Evolutionary conservation across 2,113 vertebrate genomes (phyloP), one percentile per base, ranked within the genome.

Genomic region (Sorex araneus): DNA sequence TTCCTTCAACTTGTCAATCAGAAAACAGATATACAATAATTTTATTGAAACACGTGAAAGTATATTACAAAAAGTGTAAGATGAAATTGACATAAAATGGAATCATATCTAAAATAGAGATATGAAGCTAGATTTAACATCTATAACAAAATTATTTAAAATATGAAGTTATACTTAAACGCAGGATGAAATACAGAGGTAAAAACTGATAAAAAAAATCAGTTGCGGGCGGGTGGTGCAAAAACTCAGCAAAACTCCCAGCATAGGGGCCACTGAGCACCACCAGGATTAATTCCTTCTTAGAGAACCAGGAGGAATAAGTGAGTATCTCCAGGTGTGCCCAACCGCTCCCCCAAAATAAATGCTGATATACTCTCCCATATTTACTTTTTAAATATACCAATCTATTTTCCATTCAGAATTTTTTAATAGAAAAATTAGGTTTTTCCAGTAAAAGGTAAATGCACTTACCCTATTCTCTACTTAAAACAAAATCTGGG

Each of bases 1-100:
- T 92, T 95, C 87, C 93, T 80, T 92, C 78, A 83, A 92, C 90
- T 50, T 94, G 92, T 96, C 92, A 92, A 91, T 96, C 91, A 95
- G 76, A 93, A 95, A 95, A 92, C 78, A 91, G 15, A 69, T 57
- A 64, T 1, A 94, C 63, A 93, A 74, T 86, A 63, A 70, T 87
- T 95, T 93, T 87, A 83, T 25, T 77, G 63, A 13, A 91, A 78
- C 78, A 86, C 47, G 78, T 28, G 70, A 90, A 95, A 91, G 34
- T 69, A 47, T 4, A 66, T 5, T 78, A 36, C 92, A 90, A 74
- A 86, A 89, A 73, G 86, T 57, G 1, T 74, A 79, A 86, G 54
- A 74, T 70, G 15, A 85, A 90, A 73, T 9, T 43, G 15, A 89
- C 27, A 80, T n/a, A 67, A 90, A 89, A 66, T 71, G 32, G 9